A percentile compares a stretch with the other conserved stretches of the same genome.
phyloP scores from a whole-genome alignment of 2,113 vertebrate genomes.

The Phalacrocorax aristotelis region DNA sequence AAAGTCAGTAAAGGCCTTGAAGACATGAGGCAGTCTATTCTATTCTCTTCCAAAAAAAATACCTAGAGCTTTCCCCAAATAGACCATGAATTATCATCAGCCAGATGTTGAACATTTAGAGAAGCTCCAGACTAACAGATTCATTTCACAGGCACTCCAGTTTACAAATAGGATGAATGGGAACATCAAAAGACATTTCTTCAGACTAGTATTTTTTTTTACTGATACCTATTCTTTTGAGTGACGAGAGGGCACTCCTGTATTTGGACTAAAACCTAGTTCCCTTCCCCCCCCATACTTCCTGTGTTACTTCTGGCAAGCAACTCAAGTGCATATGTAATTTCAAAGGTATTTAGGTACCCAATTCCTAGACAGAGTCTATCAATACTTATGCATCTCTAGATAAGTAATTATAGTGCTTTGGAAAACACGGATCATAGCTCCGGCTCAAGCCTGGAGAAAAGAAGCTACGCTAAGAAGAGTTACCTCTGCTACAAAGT shows the following conservation, averaged over 20 bases:
- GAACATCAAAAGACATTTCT: not conserved
- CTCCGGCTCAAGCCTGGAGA: not conserved
- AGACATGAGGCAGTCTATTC: not conserved
- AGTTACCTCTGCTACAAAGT: not conserved
- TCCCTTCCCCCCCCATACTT: not conserved
- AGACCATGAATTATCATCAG: not conserved
- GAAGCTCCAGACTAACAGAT: not conserved
- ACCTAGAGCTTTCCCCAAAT: not conserved
- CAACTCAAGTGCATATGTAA: not conserved
- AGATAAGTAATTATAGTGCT: accelerated
- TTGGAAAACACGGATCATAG: not conserved
- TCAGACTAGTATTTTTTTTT: not conserved
- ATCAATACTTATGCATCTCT: not conserved
- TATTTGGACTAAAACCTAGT: not conserved
- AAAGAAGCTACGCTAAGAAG: not conserved
- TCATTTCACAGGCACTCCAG: not conserved
- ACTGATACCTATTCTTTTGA: not conserved
- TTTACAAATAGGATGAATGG: not conserved
- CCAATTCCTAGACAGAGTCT: not conserved
- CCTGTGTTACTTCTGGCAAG: not conserved
- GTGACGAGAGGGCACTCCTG: not conserved
- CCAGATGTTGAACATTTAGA: not conserved
- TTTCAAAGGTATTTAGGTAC: not conserved
- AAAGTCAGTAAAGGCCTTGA: not conserved
- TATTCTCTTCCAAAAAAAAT: not conserved